Conservation (phyloP, 2,113 vertebrate genomes). For the Craseonycteris thonglongyai region DNA sequence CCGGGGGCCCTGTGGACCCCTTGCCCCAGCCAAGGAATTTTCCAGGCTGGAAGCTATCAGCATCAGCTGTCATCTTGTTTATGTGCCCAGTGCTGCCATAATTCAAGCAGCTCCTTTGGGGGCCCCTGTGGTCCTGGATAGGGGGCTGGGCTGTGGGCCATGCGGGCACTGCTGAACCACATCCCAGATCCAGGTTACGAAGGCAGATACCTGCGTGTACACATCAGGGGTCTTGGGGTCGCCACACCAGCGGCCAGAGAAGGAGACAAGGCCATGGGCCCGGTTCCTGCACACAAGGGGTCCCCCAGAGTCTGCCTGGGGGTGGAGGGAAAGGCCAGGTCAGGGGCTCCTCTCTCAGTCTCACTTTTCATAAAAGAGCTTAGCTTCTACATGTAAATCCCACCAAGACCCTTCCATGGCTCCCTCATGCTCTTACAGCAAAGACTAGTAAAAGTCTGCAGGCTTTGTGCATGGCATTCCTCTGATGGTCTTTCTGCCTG, state of each 20-base stretch:
- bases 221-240: constrained; percentile 73
- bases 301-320: constrained; percentile 79
- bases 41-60: not conserved
- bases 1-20: accelerated
- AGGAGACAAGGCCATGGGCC: constrained; percentile 75
- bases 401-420: not conserved
- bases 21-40: not conserved
- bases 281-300: constrained; percentile 73
- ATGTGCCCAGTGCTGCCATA: not conserved
- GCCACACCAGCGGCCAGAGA: constrained; percentile 77
- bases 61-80: not conserved
- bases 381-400: not conserved
- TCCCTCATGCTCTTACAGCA: not conserved
- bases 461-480: not conserved
- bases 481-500: not conserved
- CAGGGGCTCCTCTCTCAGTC: not conserved
- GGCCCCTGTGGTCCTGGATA: not conserved
- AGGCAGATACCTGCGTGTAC: constrained; percentile 78
- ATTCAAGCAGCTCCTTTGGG: not conserved
- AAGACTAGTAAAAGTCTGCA: not conserved
- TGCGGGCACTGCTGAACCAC: not conserved
- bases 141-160: not conserved
- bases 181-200: constrained; percentile 71
- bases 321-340: not conserved
- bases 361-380: not conserved